Conservation (phyloP, 37 sponge, comb jelly and placozoan genomes). For the Amphimedon queenslandica region DNA sequence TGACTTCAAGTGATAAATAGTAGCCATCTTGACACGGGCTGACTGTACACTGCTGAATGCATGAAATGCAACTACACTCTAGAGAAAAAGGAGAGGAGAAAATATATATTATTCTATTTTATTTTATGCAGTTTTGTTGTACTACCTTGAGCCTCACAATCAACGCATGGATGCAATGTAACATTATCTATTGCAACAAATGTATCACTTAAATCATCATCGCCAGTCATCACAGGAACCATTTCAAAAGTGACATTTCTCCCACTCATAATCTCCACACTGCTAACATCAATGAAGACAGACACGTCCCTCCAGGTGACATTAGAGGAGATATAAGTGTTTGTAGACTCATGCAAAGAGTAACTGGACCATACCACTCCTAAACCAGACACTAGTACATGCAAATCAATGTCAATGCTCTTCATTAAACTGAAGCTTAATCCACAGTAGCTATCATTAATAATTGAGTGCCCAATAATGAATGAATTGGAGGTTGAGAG, state of each 20-base stretch:
- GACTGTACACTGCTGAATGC: slow-evolving; percentile 23
- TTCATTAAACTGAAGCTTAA: not conserved
- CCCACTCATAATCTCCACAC: not conserved
- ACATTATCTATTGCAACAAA: slow-evolving; percentile 34
- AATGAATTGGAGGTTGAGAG: not conserved
- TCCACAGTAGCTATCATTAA: slow-evolving; percentile 40
- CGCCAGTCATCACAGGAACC: not conserved
- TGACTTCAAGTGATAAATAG: slow-evolving; percentile 28
- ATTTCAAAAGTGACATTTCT: slow-evolving; percentile 11
- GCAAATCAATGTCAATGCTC: not conserved
- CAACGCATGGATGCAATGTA: slow-evolving; percentile 42
- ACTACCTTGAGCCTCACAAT: slow-evolving; percentile 39
- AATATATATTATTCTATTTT: not conserved
- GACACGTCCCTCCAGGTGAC: slow-evolving; percentile 11
- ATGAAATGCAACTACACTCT: slow-evolving; percentile 34
- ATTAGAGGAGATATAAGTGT: not conserved
- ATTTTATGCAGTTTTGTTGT: not conserved
- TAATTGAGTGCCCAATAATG: not conserved
- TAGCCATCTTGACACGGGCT: slow-evolving; percentile 25
- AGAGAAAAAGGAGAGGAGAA: not conserved
- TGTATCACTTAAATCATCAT: not conserved
- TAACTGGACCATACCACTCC: not conserved
- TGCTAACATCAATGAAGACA: slow-evolving; percentile 22
- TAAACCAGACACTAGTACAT: not conserved
- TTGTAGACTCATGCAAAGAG: not conserved